Base-by-base conservation (phyloP, 1,140 invertebrate species). In the Lycorma delicatula region DNA sequence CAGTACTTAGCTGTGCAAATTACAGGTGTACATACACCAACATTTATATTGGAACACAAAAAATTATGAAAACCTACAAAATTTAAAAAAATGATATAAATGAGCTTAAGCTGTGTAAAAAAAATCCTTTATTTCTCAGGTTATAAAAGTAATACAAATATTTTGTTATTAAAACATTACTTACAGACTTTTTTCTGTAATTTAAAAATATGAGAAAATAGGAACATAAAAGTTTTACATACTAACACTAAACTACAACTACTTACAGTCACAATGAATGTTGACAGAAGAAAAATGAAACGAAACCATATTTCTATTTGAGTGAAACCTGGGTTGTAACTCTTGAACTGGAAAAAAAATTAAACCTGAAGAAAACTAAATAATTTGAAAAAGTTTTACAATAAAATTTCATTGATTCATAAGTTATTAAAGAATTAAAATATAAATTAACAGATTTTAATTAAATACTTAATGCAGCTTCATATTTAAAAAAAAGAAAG, bases 301-400 rank as follows among this genome's bases (percentile, higher is more conserved):
- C 94, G 77, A 69, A 97, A 94, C 91, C 93, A 97, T 57, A 97
- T 93, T 77, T 97, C 93, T 66, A 97, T 86, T 75, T 95, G 91
- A 9, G 93, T 97, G 68, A 97, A 98, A 0, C 85, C 85, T 49
- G 93, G 89, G 74, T 96, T 97, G 74, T 95, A 97, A 11, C 86
- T 93, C 72, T 94, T 94, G 70, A 97, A 96, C 93, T 97, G 79
- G 60, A 83, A 84, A 68, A 56, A 66, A 64, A 72, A 68, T 55
- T 54, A 23, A 66, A 1, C n/a, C n/a, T n/a, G n/a, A 47, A 28
- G 53, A 18, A 9, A 48, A 56, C 12, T 31, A 60, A 54, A 25
- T n/a, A n/a, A n/a, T n/a, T n/a, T 55, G 28, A 34, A 55, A 46
- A 11, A 61, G 7, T 51, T 46, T 34, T 47, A 41, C 22, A 61